Conservation (phyloP, 2,113 vertebrate genomes). For the Morone chrysops region DNA sequence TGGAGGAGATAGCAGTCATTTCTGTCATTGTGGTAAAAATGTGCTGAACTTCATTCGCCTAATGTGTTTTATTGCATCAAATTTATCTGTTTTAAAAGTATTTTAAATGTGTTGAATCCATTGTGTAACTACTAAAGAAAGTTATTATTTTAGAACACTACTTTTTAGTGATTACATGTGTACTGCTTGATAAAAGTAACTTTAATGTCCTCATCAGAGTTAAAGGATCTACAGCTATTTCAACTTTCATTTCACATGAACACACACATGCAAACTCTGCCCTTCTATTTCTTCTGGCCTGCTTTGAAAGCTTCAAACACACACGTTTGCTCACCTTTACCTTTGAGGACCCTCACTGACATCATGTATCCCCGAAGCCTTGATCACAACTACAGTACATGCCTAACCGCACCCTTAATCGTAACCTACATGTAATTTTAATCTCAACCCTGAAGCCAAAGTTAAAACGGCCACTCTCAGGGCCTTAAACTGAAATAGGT, state of each 20-base stretch:
- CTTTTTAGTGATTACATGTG: not conserved
- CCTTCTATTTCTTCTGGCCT: not conserved
- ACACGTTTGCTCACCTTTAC: not conserved
- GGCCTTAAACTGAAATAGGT: not conserved
- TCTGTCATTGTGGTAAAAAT: no score
- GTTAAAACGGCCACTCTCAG: not conserved
- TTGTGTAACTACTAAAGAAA: no score
- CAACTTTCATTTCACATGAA: not conserved
- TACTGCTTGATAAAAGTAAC: not conserved
- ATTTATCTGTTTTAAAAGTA: no score
- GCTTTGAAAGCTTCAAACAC: not conserved
- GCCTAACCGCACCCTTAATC: not conserved
- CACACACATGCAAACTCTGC: constrained; percentile 19
- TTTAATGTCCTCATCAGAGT: not conserved
- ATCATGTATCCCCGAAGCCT: not conserved
- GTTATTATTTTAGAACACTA: not conserved
- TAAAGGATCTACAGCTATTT: not conserved
- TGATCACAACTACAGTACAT: not conserved
- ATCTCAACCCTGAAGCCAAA: not conserved
- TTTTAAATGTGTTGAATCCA: no score
- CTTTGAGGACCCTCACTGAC: not conserved
- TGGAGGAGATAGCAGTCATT: no score
- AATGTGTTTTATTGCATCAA: no score
- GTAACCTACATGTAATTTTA: not conserved
- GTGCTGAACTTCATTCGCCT: no score